Evolutionary conservation across 2,797 vertebrate genomes (phyloP).

Genomic region (Sebastes cheni): DNA sequence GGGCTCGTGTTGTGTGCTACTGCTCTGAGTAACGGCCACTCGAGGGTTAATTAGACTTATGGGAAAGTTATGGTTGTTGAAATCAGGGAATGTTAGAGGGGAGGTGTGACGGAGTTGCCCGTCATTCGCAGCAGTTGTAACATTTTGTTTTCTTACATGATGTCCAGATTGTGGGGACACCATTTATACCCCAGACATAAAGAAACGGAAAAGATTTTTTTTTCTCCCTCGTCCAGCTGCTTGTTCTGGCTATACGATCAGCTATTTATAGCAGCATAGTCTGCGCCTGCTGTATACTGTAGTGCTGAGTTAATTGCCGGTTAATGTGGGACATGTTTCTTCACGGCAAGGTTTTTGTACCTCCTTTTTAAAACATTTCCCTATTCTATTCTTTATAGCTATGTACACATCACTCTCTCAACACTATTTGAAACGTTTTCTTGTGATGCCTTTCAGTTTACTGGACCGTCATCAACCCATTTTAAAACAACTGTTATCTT

Average conservation of each 20-base stretch:
- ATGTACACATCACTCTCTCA: not conserved
- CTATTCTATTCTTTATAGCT: not conserved
- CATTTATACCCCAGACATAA: slow-evolving; percentile 13
- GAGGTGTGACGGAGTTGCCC: slow-evolving; percentile 64
- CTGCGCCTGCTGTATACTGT: slow-evolving; percentile 32
- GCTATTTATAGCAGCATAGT: slow-evolving; percentile 73
- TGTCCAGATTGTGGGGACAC: slow-evolving; percentile 44
- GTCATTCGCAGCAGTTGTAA: slow-evolving; percentile 28
- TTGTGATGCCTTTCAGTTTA: not conserved
- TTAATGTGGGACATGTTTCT: slow-evolving; percentile 44
- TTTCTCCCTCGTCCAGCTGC: slow-evolving; percentile 43
- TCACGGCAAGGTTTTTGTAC: not conserved
- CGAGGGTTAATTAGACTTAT: slow-evolving; percentile 73
- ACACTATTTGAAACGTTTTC: not conserved
- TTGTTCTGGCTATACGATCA: slow-evolving; percentile 59
- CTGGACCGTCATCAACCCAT: not conserved
- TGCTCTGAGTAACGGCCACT: slow-evolving; percentile 47
- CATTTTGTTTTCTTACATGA: slow-evolving; percentile 51
- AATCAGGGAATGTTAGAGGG: slow-evolving; percentile 74
- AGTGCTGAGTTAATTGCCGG: slow-evolving; percentile 53
- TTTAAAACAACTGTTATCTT: not conserved
- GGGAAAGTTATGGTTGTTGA: slow-evolving; percentile 77
- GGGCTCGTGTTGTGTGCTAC: slow-evolving; percentile 33
- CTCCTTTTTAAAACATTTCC: not conserved
- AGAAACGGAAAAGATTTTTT: slow-evolving; percentile 23